phyloP scores from a whole-genome alignment of 1,140 invertebrate species.

The Thalassaphorura encarpata region DNA sequence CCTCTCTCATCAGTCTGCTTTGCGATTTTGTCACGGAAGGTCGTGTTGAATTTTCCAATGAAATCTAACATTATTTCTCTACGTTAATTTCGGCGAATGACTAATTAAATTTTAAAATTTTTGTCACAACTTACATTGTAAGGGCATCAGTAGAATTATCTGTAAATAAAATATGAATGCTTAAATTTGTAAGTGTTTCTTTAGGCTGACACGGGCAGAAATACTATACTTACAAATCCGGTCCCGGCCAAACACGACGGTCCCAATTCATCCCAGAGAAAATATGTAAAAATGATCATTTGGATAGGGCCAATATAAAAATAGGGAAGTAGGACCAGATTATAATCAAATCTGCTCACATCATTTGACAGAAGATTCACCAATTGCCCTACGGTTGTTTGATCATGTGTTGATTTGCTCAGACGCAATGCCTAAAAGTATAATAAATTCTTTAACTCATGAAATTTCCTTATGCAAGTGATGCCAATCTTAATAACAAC shows the following conservation, averaged over 20 bases:
- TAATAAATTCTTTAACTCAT: background rate
- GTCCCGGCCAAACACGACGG: slow-evolving; percentile 40
- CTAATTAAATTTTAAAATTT: background rate
- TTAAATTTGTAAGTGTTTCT: no score
- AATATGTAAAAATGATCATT: slow-evolving; percentile 38
- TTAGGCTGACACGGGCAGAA: no score
- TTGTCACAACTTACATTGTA: slow-evolving; percentile 37
- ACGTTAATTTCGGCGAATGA: background rate
- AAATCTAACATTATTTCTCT: slow-evolving; percentile 49
- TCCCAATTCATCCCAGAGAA: slow-evolving; percentile 41
- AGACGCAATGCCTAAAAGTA: slow-evolving; percentile 20
- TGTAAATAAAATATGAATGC: no score
- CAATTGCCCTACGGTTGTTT: slow-evolving; percentile 47
- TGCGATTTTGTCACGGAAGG: slow-evolving; percentile 55
- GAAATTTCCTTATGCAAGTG: background rate
- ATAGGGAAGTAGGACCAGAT: slow-evolving; percentile 41
- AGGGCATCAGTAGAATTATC: slow-evolving; percentile 41
- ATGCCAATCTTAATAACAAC: slow-evolving; percentile 51
- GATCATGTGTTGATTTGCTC: slow-evolving; percentile 37
- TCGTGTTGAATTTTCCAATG: slow-evolving; percentile 58
- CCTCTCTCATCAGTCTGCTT: slow-evolving; percentile 70
- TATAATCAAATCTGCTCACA: slow-evolving; percentile 44
- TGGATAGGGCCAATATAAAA: slow-evolving; percentile 42
- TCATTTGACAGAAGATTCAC: slow-evolving; percentile 46
- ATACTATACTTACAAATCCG: no score